A percentile compares a stretch with the other conserved stretches of the same genome.
phyloP scores from a whole-genome alignment of 2,888 invertebrate genomes.

The Tetheella fluctuosa region DNA sequence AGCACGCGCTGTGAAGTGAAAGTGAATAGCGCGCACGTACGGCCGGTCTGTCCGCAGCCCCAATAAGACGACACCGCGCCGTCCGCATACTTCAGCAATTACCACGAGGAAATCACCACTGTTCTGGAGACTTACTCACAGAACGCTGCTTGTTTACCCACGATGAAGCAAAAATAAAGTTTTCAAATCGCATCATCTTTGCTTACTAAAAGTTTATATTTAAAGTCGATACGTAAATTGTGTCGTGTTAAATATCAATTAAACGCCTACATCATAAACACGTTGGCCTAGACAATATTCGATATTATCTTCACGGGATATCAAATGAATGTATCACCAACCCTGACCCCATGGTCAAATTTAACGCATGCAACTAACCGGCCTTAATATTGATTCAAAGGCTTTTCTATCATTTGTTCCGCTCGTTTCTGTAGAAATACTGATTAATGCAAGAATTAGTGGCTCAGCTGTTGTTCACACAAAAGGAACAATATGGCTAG shows the following conservation, averaged over 20 bases:
- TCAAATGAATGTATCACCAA: constrained; percentile 54
- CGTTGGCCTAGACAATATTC: constrained; percentile 41
- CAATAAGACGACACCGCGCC: constrained; percentile 80
- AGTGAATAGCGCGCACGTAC: constrained; percentile 81
- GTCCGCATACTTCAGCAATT: constrained; percentile 82
- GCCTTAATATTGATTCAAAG: constrained; percentile 54
- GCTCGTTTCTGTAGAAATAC: constrained; percentile 34
- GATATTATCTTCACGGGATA: constrained; percentile 51
- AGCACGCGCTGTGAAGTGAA: constrained; percentile 78
- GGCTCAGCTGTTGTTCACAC: neutral
- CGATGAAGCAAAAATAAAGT: neutral
- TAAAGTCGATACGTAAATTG: neutral
- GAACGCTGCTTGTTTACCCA: constrained; percentile 35
- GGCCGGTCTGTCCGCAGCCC: constrained; percentile 70
- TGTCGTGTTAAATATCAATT: constrained; percentile 8
- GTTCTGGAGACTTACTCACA: constrained; percentile 60
- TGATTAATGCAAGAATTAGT: neutral
- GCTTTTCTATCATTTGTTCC: constrained; percentile 63
- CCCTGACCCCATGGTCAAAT: constrained; percentile 66
- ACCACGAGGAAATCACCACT: constrained; percentile 80
- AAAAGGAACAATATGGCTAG: too few species aligned
- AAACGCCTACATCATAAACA: constrained; percentile 23
- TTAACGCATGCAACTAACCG: constrained; percentile 48
- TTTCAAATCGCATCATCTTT: neutral
- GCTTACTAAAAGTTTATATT: neutral